Base-by-base conservation (phyloP, 2,888 invertebrate genomes). In the Tillus elongatus region DNA sequence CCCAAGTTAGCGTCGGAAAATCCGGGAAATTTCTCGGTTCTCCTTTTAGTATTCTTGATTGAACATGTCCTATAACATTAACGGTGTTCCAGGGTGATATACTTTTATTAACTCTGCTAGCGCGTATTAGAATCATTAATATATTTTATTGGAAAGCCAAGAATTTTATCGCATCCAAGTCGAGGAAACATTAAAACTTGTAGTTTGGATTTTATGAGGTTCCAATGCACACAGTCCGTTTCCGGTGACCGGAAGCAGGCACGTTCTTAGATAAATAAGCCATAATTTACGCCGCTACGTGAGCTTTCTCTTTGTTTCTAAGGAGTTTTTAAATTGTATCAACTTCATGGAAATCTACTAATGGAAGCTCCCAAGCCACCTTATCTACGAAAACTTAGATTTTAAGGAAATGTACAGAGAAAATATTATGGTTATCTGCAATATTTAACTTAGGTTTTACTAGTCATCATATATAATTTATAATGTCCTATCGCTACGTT, bases 201-300 rank as follows among this genome's bases (percentile, higher is more conserved):
- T 36, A 33, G 30, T 31, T 29, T 39, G 31, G 35, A 35, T 37
- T 46, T 46, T 46, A 46, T 44, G 43, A 36, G 39, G 32, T 38
- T 46, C 40, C 43, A 38, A 46, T 41, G 44, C 39, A 35, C 40
- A 40, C 34, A 37, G 39, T 34, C 36, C 35, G 40, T 37, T 42
- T 40, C 36, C 35, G 37, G 37, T 33, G 36, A 37, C 39, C 36
- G 42, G 33, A 13, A 42, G 33, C 35, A 36, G 36, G 42, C 46
- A 46, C 46, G 46, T 46, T 30, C 36, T 30, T 27, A 45, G 44
- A 46, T 46, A 46, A 46, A 46, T 46, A 46, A 46, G 39, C 40
- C 38, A 34, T 43, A 46, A 46, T 45, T 46, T 46, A 46, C 41
- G 39, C 32, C 33, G 12, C 34, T 39, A 40, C 46, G 46, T 46